phyloP scores from a whole-genome alignment of 2,888 invertebrate genomes.

The Phlogophora meticulosa region DNA sequence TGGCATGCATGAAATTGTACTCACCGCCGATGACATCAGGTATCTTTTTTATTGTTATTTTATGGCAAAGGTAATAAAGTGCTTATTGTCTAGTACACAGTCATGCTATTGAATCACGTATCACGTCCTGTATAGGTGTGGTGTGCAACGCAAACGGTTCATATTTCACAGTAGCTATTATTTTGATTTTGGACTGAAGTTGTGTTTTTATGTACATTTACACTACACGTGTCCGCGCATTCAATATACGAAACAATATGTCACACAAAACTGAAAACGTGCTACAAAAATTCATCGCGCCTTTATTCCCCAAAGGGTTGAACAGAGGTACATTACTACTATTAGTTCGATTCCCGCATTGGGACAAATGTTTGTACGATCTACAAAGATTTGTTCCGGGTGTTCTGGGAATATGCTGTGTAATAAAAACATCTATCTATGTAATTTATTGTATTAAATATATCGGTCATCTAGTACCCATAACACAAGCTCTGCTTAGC shows the following conservation, averaged over 20 bases:
- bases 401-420: no score
- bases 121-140: conserved; percentile 12
- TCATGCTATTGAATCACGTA: conserved; percentile 25
- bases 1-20: conserved; percentile 97
- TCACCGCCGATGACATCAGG: conserved; percentile 92
- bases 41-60: conserved; percentile 61
- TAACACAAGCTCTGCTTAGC: no score
- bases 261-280: neutral
- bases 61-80: conserved; percentile 35
- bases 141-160: conserved; percentile 20
- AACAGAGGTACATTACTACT: no score
- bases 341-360: no score
- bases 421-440: no score
- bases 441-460: no score
- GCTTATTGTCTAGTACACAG: conserved; percentile 19
- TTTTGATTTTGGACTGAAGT: conserved; percentile 5
- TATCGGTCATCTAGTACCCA: no score
- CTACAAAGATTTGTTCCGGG: no score
- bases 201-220: neutral
- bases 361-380: no score
- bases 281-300: neutral
- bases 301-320: no score
- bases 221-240: neutral
- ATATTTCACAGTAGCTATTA: conserved; percentile 20
- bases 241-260: neutral